Percentiles rank a stretch among this genome's conserved stretches.
Evolutionary conservation across 2,797 vertebrate species (phyloP).

Genomic region (Numenius phaeopus): DNA sequence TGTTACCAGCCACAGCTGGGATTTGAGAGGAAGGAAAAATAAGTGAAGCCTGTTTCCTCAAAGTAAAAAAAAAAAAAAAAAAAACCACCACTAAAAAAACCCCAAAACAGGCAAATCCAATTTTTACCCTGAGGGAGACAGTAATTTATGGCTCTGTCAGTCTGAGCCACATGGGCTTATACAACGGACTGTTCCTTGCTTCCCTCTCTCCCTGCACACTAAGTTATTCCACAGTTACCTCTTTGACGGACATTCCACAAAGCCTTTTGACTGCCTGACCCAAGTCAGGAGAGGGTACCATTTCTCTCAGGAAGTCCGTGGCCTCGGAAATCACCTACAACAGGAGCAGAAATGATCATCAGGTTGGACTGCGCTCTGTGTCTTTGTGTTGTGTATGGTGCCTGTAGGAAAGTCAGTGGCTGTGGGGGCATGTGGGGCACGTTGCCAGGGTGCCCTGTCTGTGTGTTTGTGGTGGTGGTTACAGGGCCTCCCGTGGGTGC

Average conservation of each 20-base stretch:
- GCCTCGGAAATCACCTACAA: slow-evolving; percentile 63
- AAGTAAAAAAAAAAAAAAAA: neutral
- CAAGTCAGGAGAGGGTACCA: neutral
- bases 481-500: too few species aligned
- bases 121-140: neutral
- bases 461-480: neutral
- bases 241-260: slow-evolving; percentile 17
- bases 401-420: neutral
- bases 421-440: neutral
- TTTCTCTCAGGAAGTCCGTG: slow-evolving; percentile 47
- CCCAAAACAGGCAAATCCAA: neutral
- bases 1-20: neutral
- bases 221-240: slow-evolving; percentile 23
- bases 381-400: neutral
- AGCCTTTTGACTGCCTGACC: slow-evolving; percentile 33
- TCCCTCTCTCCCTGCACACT: neutral
- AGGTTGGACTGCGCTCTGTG: neutral
- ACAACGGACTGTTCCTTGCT: neutral
- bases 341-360: neutral
- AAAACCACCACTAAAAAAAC: neutral
- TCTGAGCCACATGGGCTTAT: neutral
- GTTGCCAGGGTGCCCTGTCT: neutral
- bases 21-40: slow-evolving; percentile 9
- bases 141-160: neutral
- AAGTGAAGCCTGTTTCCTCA: neutral